These are phyloP conservation scores for Helostoma temminkii DNA, from an alignment of 2,797 vertebrate species.

Conservation along the genomic window DNA sequence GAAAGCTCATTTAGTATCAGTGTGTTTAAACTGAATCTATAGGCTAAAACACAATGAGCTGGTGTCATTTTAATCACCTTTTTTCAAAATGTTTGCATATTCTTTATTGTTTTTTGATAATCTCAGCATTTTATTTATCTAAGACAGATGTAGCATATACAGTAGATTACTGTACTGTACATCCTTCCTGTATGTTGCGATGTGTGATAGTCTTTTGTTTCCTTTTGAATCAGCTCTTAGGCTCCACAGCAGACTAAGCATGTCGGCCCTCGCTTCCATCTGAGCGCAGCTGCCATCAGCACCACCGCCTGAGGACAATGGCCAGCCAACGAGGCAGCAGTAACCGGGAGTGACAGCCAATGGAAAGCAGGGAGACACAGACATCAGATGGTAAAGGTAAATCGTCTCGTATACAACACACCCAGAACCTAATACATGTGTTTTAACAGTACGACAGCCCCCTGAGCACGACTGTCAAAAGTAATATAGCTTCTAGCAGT, in stretches of 20 bases:
- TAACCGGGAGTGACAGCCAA: constrained; percentile 64
- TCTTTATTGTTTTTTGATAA: background rate
- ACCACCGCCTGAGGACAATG: constrained; percentile 55
- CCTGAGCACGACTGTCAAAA: constrained; percentile 34
- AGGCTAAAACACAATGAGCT: background rate
- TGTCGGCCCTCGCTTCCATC: constrained; percentile 33
- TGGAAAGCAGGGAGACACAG: constrained; percentile 39
- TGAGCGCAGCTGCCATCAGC: constrained; percentile 60
- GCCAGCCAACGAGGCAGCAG: constrained; percentile 36
- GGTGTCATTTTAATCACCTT: background rate
- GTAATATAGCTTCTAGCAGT: constrained; percentile 30
- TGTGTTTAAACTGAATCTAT: background rate
- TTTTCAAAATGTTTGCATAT: background rate
- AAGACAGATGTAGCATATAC: background rate
- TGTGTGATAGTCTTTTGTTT: constrained; percentile 60
- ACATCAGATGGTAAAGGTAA: constrained; percentile 64
- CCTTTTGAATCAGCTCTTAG: constrained; percentile 25
- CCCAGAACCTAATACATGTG: constrained; percentile 34
- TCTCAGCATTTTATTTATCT: background rate
- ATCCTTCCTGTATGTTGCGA: background rate
- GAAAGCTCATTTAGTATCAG: background rate
- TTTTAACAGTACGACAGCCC: constrained; percentile 45
- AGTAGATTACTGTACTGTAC: too few relatives aligned
- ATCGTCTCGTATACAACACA: constrained; percentile 27
- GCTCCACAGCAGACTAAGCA: constrained; percentile 21